Base-by-base conservation (phyloP, 2,113 vertebrate genomes). In the Mus spicilegus region DNA sequence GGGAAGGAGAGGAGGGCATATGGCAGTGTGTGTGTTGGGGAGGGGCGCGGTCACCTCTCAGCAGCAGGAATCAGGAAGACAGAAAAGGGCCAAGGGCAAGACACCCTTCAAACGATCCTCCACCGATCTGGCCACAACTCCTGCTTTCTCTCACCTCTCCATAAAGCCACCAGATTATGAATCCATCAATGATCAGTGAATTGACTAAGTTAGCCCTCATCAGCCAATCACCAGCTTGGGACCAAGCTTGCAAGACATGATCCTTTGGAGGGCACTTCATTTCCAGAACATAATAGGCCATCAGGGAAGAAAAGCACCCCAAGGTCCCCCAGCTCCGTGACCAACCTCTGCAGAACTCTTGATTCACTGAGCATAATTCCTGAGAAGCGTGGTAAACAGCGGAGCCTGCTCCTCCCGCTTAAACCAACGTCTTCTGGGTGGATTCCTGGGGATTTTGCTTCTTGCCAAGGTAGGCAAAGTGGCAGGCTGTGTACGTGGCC, bases 401-500 rank as follows among this genome's bases (percentile, higher is more conserved):
- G 86, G 75, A 70, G 33, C 61, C 51, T 12, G 54, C 6, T 7
- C 28, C 19, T 17, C 4, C 36, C 49, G 39, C 26, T 9, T 36
- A 72, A 84, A 61, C 16, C n/a, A 46, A 1, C 51, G 7, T 85
- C 76, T n/a, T 26, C 89, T 36, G 73, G 49, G 39, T 56, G 28
- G 36, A 20, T n/a, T 28, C 61, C 46, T 91, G 61, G 46, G 65
- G 94, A 69, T 54, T 49, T 89, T 78, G 16, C 49, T 36, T n/a
- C 75, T 81, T 42, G 81, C 70, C 54, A 86, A 51, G 46, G 36
- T 30, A 19, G 20, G 72, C 19, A 39, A 54, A 82, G 39, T 24
- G 8, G 7, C 2, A 54, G 26, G 46, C 51, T n/a, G 1, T 1
- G 30, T 33, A 1, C 10, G 54, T 4, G 14, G 39, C 16, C 73